Percentiles rank a stretch among this genome's conserved stretches.
phyloP scores from a whole-genome alignment of 2,113 vertebrate genomes.

The Geococcyx californianus region DNA sequence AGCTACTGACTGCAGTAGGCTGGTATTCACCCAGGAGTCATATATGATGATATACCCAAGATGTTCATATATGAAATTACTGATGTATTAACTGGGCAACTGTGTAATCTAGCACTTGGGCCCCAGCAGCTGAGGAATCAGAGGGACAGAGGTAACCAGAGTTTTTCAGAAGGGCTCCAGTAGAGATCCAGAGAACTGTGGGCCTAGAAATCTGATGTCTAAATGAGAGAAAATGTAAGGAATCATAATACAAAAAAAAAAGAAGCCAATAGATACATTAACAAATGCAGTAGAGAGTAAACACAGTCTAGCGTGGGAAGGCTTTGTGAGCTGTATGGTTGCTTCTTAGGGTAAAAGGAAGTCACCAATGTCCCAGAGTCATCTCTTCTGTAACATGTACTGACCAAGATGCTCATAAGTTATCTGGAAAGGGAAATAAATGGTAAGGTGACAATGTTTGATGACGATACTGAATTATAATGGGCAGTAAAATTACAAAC shows the following conservation, averaged over 20 bases:
- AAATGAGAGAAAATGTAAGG: background rate
- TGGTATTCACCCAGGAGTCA: background rate
- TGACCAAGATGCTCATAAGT: background rate
- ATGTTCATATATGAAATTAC: background rate
- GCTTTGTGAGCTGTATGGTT: background rate
- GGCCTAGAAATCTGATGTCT: background rate
- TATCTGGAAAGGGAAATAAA: background rate
- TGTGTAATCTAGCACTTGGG: background rate
- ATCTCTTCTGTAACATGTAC: background rate
- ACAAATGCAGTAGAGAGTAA: background rate
- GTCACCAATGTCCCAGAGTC: background rate
- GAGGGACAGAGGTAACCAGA: background rate
- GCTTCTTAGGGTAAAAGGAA: background rate
- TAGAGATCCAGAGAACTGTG: background rate
- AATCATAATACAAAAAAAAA: background rate
- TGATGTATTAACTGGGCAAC: background rate
- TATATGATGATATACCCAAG: too few relatives aligned
- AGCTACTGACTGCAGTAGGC: background rate
- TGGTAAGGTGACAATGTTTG: background rate
- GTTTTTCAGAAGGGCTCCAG: background rate
- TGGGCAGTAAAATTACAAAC: background rate
- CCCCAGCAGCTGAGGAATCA: background rate
- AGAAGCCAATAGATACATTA: background rate
- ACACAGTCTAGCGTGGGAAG: background rate
- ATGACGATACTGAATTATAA: background rate